Evolutionary conservation across 2,113 vertebrate genomes (phyloP).

Genomic region (Argyrosomus japonicus): DNA sequence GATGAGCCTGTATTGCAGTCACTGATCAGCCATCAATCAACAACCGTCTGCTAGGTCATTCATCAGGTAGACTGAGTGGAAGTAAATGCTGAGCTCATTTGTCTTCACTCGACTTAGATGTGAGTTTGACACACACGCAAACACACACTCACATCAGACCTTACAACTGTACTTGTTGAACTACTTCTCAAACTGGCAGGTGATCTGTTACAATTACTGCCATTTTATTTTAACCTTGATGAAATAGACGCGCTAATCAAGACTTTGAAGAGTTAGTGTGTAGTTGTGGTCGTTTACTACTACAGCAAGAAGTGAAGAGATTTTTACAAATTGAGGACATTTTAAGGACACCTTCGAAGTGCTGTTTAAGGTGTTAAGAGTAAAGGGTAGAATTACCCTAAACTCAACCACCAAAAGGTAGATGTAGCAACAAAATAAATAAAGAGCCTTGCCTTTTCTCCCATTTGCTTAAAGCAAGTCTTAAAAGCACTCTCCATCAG

Average conservation of each 20-base stretch:
- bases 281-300: not conserved
- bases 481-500: not conserved
- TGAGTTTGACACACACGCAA: not conserved
- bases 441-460: not conserved
- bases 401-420: not conserved
- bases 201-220: slow-evolving; percentile 44
- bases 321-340: not conserved
- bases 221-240: slow-evolving; percentile 26
- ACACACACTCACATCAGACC: not conserved
- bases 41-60: not conserved
- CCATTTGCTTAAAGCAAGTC: not conserved
- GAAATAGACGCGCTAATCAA: not conserved
- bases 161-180: not conserved
- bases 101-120: slow-evolving; percentile 39
- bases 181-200: slow-evolving; percentile 10
- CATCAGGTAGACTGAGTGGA: slow-evolving; percentile 47
- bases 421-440: not conserved
- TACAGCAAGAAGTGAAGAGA: not conserved
- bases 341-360: slow-evolving; percentile 3
- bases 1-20: slow-evolving; percentile 27
- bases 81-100: slow-evolving; percentile 37
- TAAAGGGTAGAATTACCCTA: not conserved
- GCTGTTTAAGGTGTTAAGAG: not conserved
- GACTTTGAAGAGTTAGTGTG: not conserved
- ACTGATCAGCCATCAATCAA: slow-evolving; percentile 49